Percentiles rank a stretch among this genome's conserved stretches.
phyloP scores from a whole-genome alignment of 2,888 invertebrate species.

The Drosophila demipolita region DNA sequence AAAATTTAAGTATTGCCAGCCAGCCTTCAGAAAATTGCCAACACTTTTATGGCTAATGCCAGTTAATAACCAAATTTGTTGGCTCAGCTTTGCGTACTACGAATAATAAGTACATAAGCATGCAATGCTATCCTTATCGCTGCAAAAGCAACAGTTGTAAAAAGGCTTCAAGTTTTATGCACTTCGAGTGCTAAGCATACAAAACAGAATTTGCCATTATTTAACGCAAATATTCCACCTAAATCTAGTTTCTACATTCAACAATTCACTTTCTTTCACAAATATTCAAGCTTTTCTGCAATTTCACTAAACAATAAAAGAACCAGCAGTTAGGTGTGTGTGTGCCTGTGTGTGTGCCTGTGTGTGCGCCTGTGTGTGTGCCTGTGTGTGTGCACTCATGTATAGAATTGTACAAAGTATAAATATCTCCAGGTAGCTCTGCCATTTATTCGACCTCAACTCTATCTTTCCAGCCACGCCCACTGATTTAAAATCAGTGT shows the following conservation, averaged over 20 bases:
- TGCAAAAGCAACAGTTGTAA: conserved; percentile 23
- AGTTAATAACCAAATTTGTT: conserved; percentile 73
- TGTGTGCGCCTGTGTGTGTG: background rate
- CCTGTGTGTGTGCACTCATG: background rate
- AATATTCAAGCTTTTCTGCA: conserved; percentile 31
- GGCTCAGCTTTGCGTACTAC: conserved; percentile 50
- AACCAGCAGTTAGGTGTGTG: conserved; percentile 5
- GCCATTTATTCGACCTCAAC: background rate
- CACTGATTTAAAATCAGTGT: conserved; percentile 29
- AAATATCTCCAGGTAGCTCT: conserved; percentile 2
- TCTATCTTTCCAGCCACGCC: conserved; percentile 18
- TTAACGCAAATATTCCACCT: background rate
- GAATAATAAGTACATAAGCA: conserved; percentile 29
- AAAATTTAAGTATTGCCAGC: conserved; percentile 50
- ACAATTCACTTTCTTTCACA: conserved; percentile 32
- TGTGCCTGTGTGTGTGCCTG: too few species aligned
- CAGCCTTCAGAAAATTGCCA: conserved; percentile 9
- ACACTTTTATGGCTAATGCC: conserved; percentile 53
- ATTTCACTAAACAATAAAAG: conserved; percentile 64
- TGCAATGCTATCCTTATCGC: conserved; percentile 13
- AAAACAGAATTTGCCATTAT: conserved; percentile 6
- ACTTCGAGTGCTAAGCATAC: conserved; percentile 19
- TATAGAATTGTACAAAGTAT: conserved; percentile 3
- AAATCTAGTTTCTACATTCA: background rate
- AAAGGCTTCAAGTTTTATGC: conserved; percentile 31